Percentiles rank a stretch among this genome's conserved stretches.
These are phyloP conservation scores for Gerris lacustris DNA, from an alignment of 2,888 invertebrate species.

Conservation along the genomic window DNA sequence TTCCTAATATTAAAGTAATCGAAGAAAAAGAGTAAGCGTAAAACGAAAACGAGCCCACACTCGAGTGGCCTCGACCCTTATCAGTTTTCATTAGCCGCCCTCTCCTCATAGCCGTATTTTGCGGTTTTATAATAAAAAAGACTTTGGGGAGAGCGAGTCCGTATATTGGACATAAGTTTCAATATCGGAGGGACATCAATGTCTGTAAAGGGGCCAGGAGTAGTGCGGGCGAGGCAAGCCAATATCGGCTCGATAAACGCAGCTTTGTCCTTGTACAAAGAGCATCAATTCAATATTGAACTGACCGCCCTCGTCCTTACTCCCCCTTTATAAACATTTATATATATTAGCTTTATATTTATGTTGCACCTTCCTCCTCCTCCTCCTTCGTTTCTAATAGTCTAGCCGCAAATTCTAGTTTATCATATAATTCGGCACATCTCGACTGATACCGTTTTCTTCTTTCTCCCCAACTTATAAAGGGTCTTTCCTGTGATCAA, in stretches of 20 bases:
- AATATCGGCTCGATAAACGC: background rate
- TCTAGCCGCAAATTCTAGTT: too few species aligned
- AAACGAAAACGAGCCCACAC: background rate
- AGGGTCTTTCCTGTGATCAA: too few species aligned
- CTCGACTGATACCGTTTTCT: too few species aligned
- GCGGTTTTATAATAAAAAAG: slow-evolving; percentile 23
- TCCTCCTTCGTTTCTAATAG: too few species aligned
- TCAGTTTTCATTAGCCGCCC: background rate
- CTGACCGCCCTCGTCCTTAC: background rate
- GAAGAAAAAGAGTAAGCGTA: background rate
- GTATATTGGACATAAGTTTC: slow-evolving; percentile 23
- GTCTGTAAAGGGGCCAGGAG: background rate
- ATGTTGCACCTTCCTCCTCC: too few species aligned
- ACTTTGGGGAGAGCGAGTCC: slow-evolving; percentile 5
- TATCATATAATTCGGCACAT: too few species aligned
- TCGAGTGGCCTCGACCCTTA: background rate
- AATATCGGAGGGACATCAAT: slow-evolving; percentile 17
- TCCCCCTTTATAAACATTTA: background rate
- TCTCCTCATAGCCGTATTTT: slow-evolving; percentile 16
- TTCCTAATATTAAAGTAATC: slow-evolving; percentile 5
- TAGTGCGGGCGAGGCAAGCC: background rate
- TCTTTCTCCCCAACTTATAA: too few species aligned
- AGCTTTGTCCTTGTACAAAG: background rate
- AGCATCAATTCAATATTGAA: background rate
- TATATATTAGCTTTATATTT: background rate